Evolutionary conservation across 37 sponge, comb jelly and placozoan species (phyloP).

Genomic region (Spongilla lacustris): DNA sequence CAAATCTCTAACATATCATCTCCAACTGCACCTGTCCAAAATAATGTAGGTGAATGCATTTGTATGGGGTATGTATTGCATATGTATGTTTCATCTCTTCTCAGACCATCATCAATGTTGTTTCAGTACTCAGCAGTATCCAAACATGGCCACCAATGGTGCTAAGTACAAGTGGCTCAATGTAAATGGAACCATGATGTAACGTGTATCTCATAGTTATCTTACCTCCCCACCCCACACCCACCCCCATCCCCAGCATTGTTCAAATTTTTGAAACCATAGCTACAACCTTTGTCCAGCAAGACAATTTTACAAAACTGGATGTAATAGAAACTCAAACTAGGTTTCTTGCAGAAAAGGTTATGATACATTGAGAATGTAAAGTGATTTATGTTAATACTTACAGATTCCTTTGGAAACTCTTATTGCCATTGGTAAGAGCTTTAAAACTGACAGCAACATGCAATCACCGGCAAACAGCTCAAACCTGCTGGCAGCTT

Average conservation of each 20-base stretch:
- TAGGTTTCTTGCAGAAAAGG: slow-evolving; percentile 21
- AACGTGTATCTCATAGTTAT: no score
- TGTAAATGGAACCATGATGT: background rate
- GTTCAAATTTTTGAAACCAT: slow-evolving; percentile 47
- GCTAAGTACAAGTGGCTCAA: background rate
- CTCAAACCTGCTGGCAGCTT: background rate
- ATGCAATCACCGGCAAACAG: background rate
- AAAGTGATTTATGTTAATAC: background rate
- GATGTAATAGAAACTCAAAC: slow-evolving; percentile 4
- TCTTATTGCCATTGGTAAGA: background rate
- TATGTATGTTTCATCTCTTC: background rate
- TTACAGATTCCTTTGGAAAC: background rate
- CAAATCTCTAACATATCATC: background rate
- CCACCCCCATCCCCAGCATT: slow-evolving; percentile 3
- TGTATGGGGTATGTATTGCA: background rate
- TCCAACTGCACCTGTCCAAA: background rate
- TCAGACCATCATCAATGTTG: background rate
- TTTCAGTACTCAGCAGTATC: background rate
- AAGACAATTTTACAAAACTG: slow-evolving; percentile 12
- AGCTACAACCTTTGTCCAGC: slow-evolving; percentile 8
- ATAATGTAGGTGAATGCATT: background rate
- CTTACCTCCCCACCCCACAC: no score
- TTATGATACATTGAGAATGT: background rate
- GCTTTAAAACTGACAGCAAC: background rate
- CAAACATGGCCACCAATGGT: background rate